phyloP scores from a whole-genome alignment of 2,888 invertebrate species.

The Lasiommata megera region DNA sequence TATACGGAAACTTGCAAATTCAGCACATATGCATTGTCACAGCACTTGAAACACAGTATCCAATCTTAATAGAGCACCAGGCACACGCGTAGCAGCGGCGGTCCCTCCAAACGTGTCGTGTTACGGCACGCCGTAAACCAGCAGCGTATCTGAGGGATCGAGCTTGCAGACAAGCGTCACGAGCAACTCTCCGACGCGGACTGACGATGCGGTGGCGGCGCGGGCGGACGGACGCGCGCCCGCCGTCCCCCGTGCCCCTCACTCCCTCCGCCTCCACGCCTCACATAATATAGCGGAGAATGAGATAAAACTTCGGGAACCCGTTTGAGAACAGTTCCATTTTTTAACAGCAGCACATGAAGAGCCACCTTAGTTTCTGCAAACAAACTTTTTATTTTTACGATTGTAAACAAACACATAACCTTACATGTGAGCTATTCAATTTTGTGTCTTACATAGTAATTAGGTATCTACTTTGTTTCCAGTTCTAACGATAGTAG shows the following conservation, averaged over 20 bases:
- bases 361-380: slow-evolving; percentile 28
- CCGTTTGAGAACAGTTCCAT: slow-evolving; percentile 57
- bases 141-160: slow-evolving; percentile 80
- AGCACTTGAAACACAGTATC: slow-evolving; percentile 74
- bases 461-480: neutral
- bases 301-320: slow-evolving; percentile 73
- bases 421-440: neutral
- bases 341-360: slow-evolving; percentile 52
- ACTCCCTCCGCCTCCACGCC: slow-evolving; percentile 44
- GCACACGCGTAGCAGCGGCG: slow-evolving; percentile 72
- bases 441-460: neutral
- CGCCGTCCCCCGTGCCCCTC: slow-evolving; percentile 46
- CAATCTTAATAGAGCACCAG: slow-evolving; percentile 73
- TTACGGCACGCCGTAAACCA: slow-evolving; percentile 81
- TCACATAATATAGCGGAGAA: slow-evolving; percentile 60
- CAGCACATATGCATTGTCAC: slow-evolving; percentile 75
- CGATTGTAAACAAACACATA: slow-evolving; percentile 4
- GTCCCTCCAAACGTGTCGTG: slow-evolving; percentile 82
- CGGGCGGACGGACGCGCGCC: slow-evolving; percentile 71
- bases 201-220: slow-evolving; percentile 76
- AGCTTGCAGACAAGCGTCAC: slow-evolving; percentile 74
- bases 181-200: slow-evolving; percentile 76
- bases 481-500: slow-evolving; percentile 29
- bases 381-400: slow-evolving; percentile 11
- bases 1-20: slow-evolving; percentile 54